These are phyloP conservation scores for Chelon labrosus DNA, from an alignment of 2,797 vertebrate genomes.

Conservation along the genomic window DNA sequence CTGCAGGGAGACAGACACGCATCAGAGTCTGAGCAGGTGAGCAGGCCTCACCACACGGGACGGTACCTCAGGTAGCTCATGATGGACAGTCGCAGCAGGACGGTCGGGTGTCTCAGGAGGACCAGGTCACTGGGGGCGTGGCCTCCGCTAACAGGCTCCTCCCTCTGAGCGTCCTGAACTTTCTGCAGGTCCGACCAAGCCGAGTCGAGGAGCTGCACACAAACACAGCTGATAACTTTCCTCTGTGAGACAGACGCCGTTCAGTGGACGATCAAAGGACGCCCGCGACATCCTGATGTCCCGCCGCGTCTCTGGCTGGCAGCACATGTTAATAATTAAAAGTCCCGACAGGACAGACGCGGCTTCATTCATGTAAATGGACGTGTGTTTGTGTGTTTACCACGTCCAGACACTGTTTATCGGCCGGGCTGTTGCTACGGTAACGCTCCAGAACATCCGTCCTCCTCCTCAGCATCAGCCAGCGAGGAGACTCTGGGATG, in stretches of 20 bases:
- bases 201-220: conserved; percentile 60
- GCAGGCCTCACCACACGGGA: no score
- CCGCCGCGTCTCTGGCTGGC: no score
- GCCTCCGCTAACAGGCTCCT: background rate
- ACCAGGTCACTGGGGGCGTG: conserved; percentile 46
- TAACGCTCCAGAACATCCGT: conserved; percentile 72
- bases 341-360: no score
- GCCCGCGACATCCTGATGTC: no score
- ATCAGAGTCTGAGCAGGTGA: no score
- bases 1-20: conserved; percentile 57
- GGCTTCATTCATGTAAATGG: no score
- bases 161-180: conserved; percentile 38
- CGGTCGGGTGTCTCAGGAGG: conserved; percentile 71
- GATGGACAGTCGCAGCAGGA: conserved; percentile 76
- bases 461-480: conserved; percentile 74
- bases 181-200: conserved; percentile 54
- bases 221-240: no score
- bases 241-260: no score
- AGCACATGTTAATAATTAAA: no score
- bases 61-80: conserved; percentile 82
- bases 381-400: conserved; percentile 51
- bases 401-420: conserved; percentile 70
- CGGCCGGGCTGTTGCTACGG: conserved; percentile 68
- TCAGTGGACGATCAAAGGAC: no score
- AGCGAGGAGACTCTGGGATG: conserved; percentile 82